These are phyloP conservation scores for Myotis lucifugus DNA, from an alignment of 2,113 vertebrate species.

Conservation along the genomic window DNA sequence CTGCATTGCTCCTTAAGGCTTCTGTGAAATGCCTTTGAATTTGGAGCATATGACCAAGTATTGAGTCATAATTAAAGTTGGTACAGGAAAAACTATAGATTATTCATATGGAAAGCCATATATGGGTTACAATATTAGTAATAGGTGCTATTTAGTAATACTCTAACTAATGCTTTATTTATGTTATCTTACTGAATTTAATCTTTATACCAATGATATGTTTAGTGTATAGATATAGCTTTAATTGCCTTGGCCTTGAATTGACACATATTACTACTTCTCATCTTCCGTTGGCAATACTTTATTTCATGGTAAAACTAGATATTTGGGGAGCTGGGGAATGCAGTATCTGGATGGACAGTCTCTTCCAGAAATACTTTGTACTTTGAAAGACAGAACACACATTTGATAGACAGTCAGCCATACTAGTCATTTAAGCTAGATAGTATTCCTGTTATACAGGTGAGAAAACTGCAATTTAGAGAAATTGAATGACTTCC, in stretches of 20 bases:
- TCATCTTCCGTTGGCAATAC: background rate
- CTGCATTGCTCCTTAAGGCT: background rate
- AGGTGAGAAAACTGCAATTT: background rate
- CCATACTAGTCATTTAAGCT: background rate
- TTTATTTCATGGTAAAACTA: background rate
- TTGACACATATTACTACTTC: background rate
- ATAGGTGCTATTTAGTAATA: background rate
- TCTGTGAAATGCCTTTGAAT: background rate
- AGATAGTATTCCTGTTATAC: background rate
- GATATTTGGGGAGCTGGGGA: background rate
- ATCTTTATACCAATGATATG: background rate
- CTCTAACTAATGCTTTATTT: background rate
- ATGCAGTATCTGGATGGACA: background rate
- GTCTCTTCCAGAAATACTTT: background rate
- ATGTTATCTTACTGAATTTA: background rate
- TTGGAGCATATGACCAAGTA: background rate
- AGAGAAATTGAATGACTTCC: background rate
- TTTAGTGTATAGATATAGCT: background rate
- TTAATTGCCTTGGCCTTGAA: slow-evolving; percentile 20
- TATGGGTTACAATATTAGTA: background rate
- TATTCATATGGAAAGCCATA: background rate
- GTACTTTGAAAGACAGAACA: background rate
- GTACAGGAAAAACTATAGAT: background rate
- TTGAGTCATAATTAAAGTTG: background rate
- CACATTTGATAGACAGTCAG: background rate